Evolutionary conservation across 2,797 vertebrate species (phyloP).

Genomic region (Pangasius krempfi): DNA sequence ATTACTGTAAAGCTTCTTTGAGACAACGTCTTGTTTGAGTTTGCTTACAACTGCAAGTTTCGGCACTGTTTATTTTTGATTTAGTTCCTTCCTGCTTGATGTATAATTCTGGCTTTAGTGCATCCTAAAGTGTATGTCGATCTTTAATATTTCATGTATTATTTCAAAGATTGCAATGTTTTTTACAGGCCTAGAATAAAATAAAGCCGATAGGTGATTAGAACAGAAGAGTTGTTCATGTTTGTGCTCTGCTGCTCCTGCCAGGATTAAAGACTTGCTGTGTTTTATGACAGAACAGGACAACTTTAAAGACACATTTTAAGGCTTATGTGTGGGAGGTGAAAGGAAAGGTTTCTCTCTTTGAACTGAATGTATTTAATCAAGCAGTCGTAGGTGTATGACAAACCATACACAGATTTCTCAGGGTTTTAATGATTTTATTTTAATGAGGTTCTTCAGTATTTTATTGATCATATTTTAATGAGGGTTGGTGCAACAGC

Average conservation of each 20-base stretch:
- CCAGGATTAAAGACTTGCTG: background rate
- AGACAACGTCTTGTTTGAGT: background rate
- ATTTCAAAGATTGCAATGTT: background rate
- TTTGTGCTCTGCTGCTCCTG: background rate
- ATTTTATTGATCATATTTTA: constrained; percentile 22
- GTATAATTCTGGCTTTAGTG: background rate
- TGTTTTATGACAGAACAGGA: constrained; percentile 5
- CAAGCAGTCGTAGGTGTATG: background rate
- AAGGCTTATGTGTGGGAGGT: background rate
- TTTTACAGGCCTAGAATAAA: background rate
- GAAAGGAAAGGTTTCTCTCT: background rate
- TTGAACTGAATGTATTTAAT: background rate
- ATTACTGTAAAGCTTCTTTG: background rate
- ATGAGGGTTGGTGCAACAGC: background rate
- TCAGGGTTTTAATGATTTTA: constrained; percentile 19
- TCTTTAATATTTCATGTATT: background rate
- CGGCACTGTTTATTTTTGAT: background rate
- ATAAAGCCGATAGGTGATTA: background rate
- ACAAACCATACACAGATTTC: background rate
- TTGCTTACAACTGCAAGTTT: background rate
- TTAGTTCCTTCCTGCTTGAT: background rate
- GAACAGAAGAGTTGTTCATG: background rate
- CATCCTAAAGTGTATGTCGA: background rate
- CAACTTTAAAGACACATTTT: background rate
- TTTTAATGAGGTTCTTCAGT: constrained; percentile 9